Conservation (phyloP, 2,797 vertebrate genomes). For the Hylomyscus alleni region DNA sequence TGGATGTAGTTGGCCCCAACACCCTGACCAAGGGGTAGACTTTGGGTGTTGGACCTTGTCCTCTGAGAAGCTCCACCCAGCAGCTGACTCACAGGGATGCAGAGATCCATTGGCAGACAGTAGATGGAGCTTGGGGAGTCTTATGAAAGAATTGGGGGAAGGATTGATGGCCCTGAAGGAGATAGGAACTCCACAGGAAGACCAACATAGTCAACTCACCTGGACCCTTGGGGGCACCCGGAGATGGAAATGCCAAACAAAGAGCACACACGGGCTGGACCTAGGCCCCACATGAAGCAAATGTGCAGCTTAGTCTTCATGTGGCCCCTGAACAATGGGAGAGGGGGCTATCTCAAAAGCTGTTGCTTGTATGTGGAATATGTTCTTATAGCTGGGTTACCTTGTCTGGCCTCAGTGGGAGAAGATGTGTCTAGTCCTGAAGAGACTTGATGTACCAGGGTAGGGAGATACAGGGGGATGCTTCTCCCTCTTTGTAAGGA, state of each 20-base stretch:
- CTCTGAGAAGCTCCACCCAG: neutral
- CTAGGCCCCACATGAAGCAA: neutral
- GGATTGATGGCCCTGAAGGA: neutral
- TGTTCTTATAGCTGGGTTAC: neutral
- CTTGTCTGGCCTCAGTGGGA: neutral
- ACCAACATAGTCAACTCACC: neutral
- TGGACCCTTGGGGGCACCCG: neutral
- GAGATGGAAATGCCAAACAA: neutral
- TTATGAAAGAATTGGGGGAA: neutral
- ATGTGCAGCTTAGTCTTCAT: neutral
- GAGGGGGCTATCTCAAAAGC: neutral
- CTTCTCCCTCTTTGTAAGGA: too few relatives aligned
- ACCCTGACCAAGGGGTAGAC: too few relatives aligned
- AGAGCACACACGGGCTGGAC: neutral
- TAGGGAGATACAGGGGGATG: neutral
- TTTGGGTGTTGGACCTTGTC: accelerated
- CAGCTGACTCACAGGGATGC: neutral
- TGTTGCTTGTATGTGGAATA: neutral
- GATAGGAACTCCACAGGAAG: neutral
- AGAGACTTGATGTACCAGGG: neutral
- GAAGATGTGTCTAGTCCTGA: neutral
- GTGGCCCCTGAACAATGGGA: neutral
- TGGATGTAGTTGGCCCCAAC: too few relatives aligned
- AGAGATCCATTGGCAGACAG: neutral
- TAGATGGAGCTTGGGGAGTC: neutral